phyloP scores from a whole-genome alignment of 2,888 invertebrate genomes.

The Thymelicus acteon region DNA sequence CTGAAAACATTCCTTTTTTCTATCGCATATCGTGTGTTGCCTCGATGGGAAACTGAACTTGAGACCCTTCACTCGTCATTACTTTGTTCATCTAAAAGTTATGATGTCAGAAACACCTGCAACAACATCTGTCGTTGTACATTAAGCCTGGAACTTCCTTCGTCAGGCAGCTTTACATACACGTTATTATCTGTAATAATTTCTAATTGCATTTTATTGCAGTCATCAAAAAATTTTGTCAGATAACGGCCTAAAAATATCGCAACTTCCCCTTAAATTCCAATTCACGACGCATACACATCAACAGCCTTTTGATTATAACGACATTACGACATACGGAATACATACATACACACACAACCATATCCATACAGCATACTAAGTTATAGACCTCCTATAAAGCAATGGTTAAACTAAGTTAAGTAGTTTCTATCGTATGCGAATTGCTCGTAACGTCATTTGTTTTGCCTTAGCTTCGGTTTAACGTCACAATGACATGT shows the following conservation, averaged over 20 bases:
- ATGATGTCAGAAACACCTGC: too few species aligned
- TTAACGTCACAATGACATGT: too few species aligned
- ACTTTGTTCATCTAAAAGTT: too few species aligned
- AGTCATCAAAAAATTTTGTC: not conserved
- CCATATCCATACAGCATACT: constrained; percentile 46
- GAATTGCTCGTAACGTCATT: not conserved
- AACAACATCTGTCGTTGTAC: not conserved
- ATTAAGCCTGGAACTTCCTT: not conserved
- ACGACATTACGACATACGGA: constrained; percentile 39
- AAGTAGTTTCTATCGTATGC: not conserved
- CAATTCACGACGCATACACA: not conserved
- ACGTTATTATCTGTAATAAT: not conserved
- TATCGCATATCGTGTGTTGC: too few species aligned
- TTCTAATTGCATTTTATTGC: not conserved
- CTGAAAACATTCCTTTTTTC: too few species aligned
- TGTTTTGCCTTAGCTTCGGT: too few species aligned
- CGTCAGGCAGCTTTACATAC: too few species aligned
- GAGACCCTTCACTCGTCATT: too few species aligned
- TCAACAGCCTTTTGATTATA: constrained; percentile 39
- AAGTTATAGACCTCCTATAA: constrained; percentile 56
- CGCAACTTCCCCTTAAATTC: not conserved
- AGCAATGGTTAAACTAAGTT: not conserved
- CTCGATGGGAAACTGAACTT: too few species aligned
- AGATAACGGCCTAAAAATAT: not conserved
- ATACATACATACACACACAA: constrained; percentile 40